Base-by-base conservation (phyloP, 1,140 invertebrate species). In the Calosoma granatense region DNA sequence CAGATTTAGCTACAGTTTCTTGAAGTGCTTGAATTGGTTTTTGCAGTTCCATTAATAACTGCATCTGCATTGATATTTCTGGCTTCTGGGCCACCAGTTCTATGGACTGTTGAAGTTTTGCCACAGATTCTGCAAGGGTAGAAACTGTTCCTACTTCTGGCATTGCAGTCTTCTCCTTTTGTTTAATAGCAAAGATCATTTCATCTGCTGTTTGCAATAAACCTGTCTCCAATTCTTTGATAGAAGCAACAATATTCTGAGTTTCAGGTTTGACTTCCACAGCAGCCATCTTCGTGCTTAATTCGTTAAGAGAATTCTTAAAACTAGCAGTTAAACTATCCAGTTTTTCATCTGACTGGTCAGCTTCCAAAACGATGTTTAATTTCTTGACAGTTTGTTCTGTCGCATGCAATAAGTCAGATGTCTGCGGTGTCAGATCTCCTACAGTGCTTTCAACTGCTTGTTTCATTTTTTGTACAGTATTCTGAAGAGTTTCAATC, bases 1-100 rank as follows among this genome's bases (percentile, higher is more conserved):
- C 20, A n/a, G 52, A 23, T 15, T 55, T 21, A 22, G 43, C 22
- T 14, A 64, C 55, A 2, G 15, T 36, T 56, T 63, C 58, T n/a
- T 62, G 26, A 36, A 68, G 60, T 11, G 61, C 61, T 57, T 59
- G 22, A 17, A 69, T 36, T 43, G 67, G 68, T 56, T 62, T 61
- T 39, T 66, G 57, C 15, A 67, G 47, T 41, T 65, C 61, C 26
- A 56, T 56, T 17, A 63, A 23, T 14, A 67, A 59, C 1, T 58
- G 22, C 22, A 61, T 15, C 54, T 51, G 54, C 41, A n/a, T 23
- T 36, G 43, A 47, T 47, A 11, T 59, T 52, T 51, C 52, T 47
- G 6, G 65, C 53, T 56, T 67, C 61, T 15, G 65, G 65, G 43
- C 67, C 62, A 65, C 71, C 60, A 19, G 69, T 56, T 56, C 68